phyloP scores from a whole-genome alignment of 2,888 invertebrate species.

The Tetranychus truncatus region DNA sequence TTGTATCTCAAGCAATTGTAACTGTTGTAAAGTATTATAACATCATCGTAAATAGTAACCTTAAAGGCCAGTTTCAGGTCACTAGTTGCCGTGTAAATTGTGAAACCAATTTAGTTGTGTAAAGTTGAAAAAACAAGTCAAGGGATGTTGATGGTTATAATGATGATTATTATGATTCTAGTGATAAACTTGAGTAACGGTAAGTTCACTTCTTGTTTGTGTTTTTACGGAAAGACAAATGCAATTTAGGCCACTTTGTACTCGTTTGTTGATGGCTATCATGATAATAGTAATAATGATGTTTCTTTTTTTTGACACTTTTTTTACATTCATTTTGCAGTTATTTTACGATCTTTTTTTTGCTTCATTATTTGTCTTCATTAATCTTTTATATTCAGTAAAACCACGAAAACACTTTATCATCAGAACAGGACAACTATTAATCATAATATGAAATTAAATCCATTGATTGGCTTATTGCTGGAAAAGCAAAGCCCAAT shows the following conservation, averaged over 20 bases:
- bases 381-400: too few species aligned
- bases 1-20: background rate
- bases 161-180: background rate
- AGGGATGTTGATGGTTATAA: background rate
- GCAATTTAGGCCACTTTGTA: too few species aligned
- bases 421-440: too few species aligned
- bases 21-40: background rate
- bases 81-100: background rate
- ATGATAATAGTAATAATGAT: background rate
- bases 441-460: too few species aligned
- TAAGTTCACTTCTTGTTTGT: too few species aligned
- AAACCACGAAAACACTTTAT: too few species aligned
- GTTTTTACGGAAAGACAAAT: too few species aligned
- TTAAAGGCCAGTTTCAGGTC: background rate
- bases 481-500: too few species aligned
- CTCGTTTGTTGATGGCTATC: background rate
- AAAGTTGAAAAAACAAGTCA: background rate
- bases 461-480: too few species aligned
- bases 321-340: too few species aligned
- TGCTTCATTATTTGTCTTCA: too few species aligned
- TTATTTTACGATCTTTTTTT: too few species aligned
- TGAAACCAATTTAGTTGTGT: background rate
- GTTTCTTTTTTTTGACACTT: background rate
- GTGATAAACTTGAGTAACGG: background rate
- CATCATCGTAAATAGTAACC: background rate